Evolutionary conservation across 64 coral and sea anemone genomes (phyloP).

Genomic region (Platygyra sinensis): DNA sequence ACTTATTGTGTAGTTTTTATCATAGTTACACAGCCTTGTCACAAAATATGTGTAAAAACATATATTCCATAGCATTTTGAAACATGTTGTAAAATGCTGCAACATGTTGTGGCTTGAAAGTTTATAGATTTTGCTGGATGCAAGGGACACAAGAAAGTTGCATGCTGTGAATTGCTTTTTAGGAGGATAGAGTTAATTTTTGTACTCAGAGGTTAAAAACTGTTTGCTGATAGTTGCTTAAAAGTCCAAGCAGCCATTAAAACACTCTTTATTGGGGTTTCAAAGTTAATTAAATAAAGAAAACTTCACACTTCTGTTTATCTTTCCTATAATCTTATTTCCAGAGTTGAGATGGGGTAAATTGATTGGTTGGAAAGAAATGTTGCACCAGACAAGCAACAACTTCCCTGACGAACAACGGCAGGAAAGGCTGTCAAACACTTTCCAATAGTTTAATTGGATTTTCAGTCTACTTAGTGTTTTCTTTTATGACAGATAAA

Average conservation of each 20-base stretch:
- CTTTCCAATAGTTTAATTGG: neutral
- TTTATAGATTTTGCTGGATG: neutral
- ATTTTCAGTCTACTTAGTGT: slow-evolving; percentile 14
- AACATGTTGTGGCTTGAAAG: slow-evolving; percentile 6
- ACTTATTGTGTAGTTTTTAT: neutral
- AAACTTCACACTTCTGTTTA: slow-evolving; percentile 15
- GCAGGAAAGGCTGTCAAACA: slow-evolving; percentile 15
- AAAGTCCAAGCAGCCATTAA: slow-evolving; percentile 24
- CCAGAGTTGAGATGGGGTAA: slow-evolving; percentile 18
- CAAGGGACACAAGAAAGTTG: slow-evolving; percentile 19
- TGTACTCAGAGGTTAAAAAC: neutral
- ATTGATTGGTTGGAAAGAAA: slow-evolving; percentile 18
- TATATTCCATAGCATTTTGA: slow-evolving; percentile 20
- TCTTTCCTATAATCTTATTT: slow-evolving; percentile 24
- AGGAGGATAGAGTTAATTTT: neutral
- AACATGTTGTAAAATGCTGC: slow-evolving; percentile 21
- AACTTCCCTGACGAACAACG: slow-evolving; percentile 3
- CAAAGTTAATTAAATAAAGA: slow-evolving; percentile 13
- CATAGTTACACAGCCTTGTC: slow-evolving; percentile 26
- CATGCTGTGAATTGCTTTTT: slow-evolving; percentile 7
- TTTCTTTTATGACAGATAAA: slow-evolving; percentile 20
- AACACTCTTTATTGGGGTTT: neutral
- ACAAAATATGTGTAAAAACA: slow-evolving; percentile 23
- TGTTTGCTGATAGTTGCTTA: slow-evolving; percentile 13
- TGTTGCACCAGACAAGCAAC: slow-evolving; percentile 15